These are phyloP conservation scores for Scarus forsteni DNA, from an alignment of 2,797 vertebrate genomes.

Conservation along the genomic window DNA sequence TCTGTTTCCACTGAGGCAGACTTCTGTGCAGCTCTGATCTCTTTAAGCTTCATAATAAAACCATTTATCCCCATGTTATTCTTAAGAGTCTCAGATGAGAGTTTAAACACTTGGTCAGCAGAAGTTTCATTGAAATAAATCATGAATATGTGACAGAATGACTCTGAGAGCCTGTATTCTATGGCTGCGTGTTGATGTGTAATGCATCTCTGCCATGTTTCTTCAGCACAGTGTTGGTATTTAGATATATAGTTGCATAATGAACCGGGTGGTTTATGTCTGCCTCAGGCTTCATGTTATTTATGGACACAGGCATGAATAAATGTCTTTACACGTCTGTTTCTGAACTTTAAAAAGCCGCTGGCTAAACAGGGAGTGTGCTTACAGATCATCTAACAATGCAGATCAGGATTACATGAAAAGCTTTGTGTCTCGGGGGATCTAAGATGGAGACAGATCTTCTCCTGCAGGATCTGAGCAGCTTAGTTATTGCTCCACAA, in stretches of 20 bases:
- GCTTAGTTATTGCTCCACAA: constrained; percentile 6
- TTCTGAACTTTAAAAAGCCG: constrained; percentile 24
- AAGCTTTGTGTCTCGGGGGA: constrained; percentile 1
- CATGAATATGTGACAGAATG: background rate
- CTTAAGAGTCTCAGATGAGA: too few species aligned
- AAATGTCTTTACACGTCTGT: constrained; percentile 34
- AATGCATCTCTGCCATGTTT: background rate
- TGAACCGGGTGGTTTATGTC: constrained; percentile 3
- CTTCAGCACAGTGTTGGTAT: constrained; percentile 31
- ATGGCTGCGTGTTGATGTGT: background rate
- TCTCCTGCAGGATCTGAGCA: background rate
- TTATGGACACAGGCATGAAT: constrained; percentile 36
- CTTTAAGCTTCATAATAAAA: too few species aligned
- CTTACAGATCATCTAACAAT: constrained; percentile 25
- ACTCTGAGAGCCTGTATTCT: background rate
- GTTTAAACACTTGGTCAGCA: too few species aligned
- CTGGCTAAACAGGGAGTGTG: constrained; percentile 9
- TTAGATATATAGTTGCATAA: constrained; percentile 28
- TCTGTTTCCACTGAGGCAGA: too few species aligned
- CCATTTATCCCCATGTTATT: too few species aligned
- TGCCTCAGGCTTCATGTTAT: constrained; percentile 26
- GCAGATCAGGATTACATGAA: background rate
- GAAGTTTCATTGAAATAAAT: background rate
- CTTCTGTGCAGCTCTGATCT: too few species aligned
- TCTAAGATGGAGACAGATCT: background rate